Percentiles rank a stretch among this genome's conserved stretches.
Evolutionary conservation across 2,797 vertebrate genomes (phyloP).

Genomic region (Enteromius thamalakanensis): DNA sequence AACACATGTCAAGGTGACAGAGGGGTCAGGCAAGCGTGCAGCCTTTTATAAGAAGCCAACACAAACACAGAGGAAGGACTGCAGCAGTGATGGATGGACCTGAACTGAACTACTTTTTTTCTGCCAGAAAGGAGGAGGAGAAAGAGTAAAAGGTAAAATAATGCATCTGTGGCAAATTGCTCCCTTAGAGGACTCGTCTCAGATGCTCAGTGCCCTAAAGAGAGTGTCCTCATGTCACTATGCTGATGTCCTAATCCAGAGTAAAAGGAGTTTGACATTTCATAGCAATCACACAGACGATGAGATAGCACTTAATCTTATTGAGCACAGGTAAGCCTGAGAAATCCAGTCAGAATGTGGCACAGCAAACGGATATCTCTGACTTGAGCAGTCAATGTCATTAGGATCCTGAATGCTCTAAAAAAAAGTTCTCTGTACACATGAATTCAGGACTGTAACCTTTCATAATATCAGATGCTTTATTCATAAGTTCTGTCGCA

Average conservation of each 20-base stretch:
- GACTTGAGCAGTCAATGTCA: neutral
- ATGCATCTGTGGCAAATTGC: constrained; percentile 30
- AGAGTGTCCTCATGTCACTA: constrained; percentile 19
- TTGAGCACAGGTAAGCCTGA: constrained; percentile 45
- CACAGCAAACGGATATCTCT: neutral
- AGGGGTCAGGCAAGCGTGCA: constrained; percentile 51
- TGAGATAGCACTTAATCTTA: constrained; percentile 55
- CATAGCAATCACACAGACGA: constrained; percentile 50
- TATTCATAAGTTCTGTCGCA: neutral
- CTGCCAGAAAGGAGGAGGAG: neutral
- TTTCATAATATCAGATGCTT: constrained; percentile 7
- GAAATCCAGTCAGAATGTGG: constrained; percentile 42
- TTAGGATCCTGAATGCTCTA: neutral
- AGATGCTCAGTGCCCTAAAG: constrained; percentile 30
- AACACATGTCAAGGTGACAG: constrained; percentile 68
- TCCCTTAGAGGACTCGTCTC: neutral
- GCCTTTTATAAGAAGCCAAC: constrained; percentile 51
- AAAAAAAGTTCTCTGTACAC: neutral
- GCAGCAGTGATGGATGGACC: constrained; percentile 20
- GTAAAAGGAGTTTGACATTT: constrained; percentile 53
- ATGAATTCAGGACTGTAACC: neutral
- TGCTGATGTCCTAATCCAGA: constrained; percentile 35
- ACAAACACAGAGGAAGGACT: constrained; percentile 34
- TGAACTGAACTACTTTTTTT: constrained; percentile 4
- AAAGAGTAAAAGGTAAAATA: constrained; percentile 7